Percentiles rank a stretch among this genome's conserved stretches.
These are phyloP conservation scores for Ectemnius cavifrons DNA, from an alignment of 2,888 invertebrate genomes.

Conservation along the genomic window DNA sequence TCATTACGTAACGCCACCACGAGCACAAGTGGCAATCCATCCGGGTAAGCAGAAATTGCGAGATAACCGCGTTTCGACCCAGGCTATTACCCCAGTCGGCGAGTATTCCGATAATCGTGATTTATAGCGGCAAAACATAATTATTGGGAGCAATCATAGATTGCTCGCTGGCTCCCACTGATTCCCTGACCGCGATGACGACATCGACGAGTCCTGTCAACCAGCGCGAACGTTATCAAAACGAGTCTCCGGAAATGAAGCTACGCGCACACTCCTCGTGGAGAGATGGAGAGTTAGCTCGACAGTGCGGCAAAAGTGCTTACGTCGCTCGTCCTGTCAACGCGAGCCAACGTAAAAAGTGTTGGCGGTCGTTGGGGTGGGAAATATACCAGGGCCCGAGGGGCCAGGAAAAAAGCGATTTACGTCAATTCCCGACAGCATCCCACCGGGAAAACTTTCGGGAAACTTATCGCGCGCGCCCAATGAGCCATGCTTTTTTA, in stretches of 20 bases:
- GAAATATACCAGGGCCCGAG: not conserved
- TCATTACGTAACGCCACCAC: too few relatives aligned
- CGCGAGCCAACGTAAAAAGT: constrained; percentile 1
- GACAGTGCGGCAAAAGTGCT: constrained; percentile 7
- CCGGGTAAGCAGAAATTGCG: constrained; percentile 7
- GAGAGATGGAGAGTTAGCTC: not conserved
- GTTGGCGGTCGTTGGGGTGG: not conserved
- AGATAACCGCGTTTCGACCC: not conserved
- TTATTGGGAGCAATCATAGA: constrained; percentile 28
- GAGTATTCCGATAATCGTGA: constrained; percentile 39
- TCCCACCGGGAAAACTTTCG: constrained; percentile 2
- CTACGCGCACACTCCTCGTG: too few relatives aligned
- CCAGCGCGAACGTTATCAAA: too few relatives aligned
- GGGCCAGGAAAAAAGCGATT: not conserved
- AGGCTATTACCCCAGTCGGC: constrained; percentile 2
- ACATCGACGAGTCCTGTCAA: too few relatives aligned
- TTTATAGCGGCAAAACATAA: constrained; percentile 32
- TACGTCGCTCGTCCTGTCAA: constrained; percentile 1
- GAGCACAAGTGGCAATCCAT: too few relatives aligned
- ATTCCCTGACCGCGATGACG: too few relatives aligned
- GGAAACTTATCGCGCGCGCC: constrained; percentile 22
- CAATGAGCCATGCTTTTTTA: constrained; percentile 31
- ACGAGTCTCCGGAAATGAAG: not conserved
- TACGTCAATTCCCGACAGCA: not conserved
- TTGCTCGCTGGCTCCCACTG: not conserved